phyloP scores from a whole-genome alignment of 2,113 vertebrate species.

The Mystacornis crossleyi region DNA sequence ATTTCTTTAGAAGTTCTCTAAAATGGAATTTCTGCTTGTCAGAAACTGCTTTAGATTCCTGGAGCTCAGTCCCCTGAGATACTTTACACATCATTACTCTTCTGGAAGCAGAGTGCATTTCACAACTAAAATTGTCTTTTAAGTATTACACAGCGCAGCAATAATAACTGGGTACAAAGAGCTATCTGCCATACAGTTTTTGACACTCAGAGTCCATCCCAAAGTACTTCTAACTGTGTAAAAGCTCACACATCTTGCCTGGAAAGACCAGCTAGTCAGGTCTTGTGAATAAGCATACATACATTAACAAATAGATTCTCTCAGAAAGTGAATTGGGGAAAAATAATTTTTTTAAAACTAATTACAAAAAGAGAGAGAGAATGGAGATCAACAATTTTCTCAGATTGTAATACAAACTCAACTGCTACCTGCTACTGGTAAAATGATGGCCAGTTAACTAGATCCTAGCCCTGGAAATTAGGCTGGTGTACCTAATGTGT shows the following conservation, averaged over 20 bases:
- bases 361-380: not conserved
- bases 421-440: not conserved
- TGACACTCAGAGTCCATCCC: not conserved
- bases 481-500: not conserved
- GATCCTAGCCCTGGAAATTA: not conserved
- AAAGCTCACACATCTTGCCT: not conserved
- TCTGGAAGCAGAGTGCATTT: not conserved
- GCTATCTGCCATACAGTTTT: not conserved
- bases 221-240: not conserved
- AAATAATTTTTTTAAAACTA: not conserved
- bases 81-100: not conserved
- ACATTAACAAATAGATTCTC: not conserved
- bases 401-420: not conserved
- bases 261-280: not conserved
- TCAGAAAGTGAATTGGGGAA: not conserved
- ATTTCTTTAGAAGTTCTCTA: not conserved
- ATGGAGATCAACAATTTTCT: not conserved
- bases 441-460: not conserved
- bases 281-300: not conserved
- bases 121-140: not conserved
- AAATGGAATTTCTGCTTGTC: not conserved
- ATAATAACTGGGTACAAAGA: not conserved
- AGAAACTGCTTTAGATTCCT: conserved; percentile 1
- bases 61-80: not conserved
- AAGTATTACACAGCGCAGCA: not conserved